phyloP scores from a whole-genome alignment of 2,797 vertebrate species.

The Simalia tracyae region DNA sequence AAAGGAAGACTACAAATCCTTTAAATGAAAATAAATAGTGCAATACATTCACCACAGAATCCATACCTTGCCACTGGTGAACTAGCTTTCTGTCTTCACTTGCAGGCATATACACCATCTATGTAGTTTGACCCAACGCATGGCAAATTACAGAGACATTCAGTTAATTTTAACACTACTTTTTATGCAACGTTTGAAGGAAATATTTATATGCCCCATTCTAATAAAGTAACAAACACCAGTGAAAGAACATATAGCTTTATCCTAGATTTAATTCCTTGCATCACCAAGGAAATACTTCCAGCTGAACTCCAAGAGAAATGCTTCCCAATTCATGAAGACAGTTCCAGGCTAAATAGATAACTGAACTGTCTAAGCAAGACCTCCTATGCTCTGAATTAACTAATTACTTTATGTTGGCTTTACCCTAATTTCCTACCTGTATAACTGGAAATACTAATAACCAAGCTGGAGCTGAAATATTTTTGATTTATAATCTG shows the following conservation, averaged over 20 bases:
- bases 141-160: neutral
- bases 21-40: constrained; percentile 1
- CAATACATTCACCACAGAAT: neutral
- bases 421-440: neutral
- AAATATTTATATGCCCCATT: neutral
- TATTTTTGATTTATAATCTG: neutral
- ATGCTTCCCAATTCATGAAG: neutral
- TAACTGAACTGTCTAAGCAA: neutral
- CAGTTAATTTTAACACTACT: neutral
- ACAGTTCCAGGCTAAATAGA: neutral
- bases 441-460: neutral
- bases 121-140: neutral
- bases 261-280: neutral
- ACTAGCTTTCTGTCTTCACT: neutral
- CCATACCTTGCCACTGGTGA: neutral
- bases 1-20: neutral
- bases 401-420: neutral
- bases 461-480: neutral
- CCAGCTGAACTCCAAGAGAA: too few species aligned
- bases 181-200: neutral
- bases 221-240: neutral
- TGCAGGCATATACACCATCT: neutral
- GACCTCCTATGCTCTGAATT: neutral
- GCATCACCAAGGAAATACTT: neutral
- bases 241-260: neutral